Evolutionary conservation across 2,797 vertebrate genomes (phyloP).

Genomic region (Strix occidentalis): DNA sequence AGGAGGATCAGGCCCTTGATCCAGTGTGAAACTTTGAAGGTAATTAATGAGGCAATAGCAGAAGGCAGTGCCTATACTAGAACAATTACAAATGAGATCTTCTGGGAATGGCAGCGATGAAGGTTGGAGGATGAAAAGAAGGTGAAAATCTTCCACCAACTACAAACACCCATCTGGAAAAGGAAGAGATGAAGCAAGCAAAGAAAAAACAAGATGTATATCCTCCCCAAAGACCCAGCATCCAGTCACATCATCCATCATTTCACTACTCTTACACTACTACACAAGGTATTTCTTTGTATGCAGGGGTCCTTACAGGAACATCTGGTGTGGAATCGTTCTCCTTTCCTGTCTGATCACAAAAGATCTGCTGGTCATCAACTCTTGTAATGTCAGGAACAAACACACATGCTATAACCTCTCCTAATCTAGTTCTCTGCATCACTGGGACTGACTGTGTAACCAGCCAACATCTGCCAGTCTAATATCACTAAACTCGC

Average conservation of each 20-base stretch:
- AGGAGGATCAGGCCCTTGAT: background rate
- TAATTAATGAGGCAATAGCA: background rate
- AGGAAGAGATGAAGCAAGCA: background rate
- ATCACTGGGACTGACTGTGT: background rate
- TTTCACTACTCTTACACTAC: background rate
- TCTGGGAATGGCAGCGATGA: background rate
- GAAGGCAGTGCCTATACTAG: background rate
- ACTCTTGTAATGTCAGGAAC: background rate
- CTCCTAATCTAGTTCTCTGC: background rate
- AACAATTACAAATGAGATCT: background rate
- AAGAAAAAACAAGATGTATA: background rate
- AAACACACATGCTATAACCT: background rate
- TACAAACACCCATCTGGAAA: conserved; percentile 1
- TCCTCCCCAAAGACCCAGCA: background rate
- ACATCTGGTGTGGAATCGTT: background rate
- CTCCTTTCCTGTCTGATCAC: background rate
- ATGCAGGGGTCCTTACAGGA: background rate
- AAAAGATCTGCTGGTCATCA: background rate
- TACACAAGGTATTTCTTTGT: background rate
- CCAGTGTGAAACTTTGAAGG: background rate
- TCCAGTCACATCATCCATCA: background rate
- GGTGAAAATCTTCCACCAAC: conserved; percentile 22
- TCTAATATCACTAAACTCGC: background rate
- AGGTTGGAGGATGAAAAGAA: conserved; percentile 25
- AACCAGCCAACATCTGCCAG: background rate